Conservation (phyloP, 2,113 vertebrate species). For the Datnioides undecimradiatus region DNA sequence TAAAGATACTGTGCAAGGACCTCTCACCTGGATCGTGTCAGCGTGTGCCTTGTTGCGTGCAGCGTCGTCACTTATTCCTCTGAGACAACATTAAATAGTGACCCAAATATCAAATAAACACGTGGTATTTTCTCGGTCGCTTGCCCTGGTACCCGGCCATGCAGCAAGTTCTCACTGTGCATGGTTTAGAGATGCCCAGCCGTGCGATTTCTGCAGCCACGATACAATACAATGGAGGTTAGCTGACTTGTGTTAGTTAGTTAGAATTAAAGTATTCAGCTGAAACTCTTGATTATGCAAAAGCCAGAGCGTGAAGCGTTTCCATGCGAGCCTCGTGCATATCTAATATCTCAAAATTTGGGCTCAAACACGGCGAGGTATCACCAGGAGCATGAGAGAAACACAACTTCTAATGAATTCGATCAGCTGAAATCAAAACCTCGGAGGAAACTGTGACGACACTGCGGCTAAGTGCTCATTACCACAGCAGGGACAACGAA, state of each 20-base stretch:
- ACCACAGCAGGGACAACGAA: conserved; percentile 30
- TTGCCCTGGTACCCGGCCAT: background rate
- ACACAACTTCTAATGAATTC: background rate
- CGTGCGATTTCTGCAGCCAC: background rate
- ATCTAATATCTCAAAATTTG: background rate
- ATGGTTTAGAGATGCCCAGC: background rate
- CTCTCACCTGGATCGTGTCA: background rate
- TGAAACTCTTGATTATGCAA: background rate
- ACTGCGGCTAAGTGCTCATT: background rate
- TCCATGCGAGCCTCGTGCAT: too few relatives aligned
- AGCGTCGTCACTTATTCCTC: background rate
- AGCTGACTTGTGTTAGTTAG: background rate
- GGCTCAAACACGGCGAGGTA: background rate
- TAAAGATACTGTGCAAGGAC: background rate
- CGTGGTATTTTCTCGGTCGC: background rate
- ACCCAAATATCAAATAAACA: background rate
- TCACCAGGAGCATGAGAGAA: background rate
- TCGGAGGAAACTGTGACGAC: background rate
- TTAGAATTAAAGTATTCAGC: background rate
- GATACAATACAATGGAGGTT: background rate
- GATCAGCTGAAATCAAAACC: background rate
- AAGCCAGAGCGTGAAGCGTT: too few relatives aligned
- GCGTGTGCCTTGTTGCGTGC: background rate
- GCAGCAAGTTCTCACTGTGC: background rate
- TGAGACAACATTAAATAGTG: background rate